Conservation (phyloP, 2,797 vertebrate genomes). For the Malacoctenus gilli region DNA sequence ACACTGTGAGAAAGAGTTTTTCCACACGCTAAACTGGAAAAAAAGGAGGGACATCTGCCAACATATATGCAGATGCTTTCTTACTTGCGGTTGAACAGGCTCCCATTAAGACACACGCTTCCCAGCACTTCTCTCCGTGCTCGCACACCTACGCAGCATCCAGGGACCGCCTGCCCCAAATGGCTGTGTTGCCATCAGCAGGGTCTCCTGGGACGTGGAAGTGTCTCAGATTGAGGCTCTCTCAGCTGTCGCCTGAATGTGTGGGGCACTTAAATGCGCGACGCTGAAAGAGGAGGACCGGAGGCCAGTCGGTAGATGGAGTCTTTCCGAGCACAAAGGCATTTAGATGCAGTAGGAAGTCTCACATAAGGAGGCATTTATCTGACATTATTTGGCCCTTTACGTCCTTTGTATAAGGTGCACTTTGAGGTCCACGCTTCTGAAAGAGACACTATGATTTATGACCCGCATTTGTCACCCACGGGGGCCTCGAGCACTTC, state of each 20-base stretch:
- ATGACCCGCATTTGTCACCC: constrained; percentile 35
- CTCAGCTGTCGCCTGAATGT: constrained; percentile 22
- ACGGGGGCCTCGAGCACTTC: constrained; percentile 24
- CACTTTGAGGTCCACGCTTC: constrained; percentile 9
- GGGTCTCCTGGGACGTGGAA: constrained; percentile 51
- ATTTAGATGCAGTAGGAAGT: constrained; percentile 24
- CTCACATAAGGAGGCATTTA: constrained; percentile 18
- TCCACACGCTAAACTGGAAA: not conserved
- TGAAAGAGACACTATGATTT: constrained; percentile 50
- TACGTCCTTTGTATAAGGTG: constrained; percentile 24
- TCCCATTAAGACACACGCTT: constrained; percentile 48
- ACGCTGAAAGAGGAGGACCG: constrained; percentile 5
- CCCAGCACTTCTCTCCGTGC: constrained; percentile 30
- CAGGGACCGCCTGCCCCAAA: constrained; percentile 40
- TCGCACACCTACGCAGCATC: constrained; percentile 32
- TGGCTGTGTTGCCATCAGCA: constrained; percentile 39
- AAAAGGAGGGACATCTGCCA: constrained; percentile 14
- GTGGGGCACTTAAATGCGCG: constrained; percentile 20
- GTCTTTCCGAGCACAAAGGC: constrained; percentile 26
- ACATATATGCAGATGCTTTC: constrained; percentile 33
- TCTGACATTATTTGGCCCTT: constrained; percentile 28
- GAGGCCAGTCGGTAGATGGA: constrained; percentile 8
- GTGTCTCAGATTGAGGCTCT: constrained; percentile 41
- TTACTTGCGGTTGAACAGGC: constrained; percentile 38
- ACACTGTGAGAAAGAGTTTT: no score